Evolutionary conservation across 2,797 vertebrate genomes (phyloP).

Genomic region (Microctenopoma lineatum): DNA sequence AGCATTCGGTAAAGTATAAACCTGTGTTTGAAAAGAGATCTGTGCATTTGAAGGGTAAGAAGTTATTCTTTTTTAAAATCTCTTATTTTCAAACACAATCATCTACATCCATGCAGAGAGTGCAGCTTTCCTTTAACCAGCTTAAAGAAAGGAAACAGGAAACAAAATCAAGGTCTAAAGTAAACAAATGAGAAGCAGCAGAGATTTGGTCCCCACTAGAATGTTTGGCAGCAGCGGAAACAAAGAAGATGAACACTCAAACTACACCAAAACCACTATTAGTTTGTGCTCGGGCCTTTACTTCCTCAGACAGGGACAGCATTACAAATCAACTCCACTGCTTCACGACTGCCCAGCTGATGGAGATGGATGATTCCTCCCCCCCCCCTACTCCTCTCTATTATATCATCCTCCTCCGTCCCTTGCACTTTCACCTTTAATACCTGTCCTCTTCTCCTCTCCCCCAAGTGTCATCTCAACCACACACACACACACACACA

Average conservation of each 20-base stretch:
- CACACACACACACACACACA: slow-evolving; percentile 3
- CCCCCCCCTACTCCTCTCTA: slow-evolving; percentile 4
- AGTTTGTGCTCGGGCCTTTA: slow-evolving; percentile 32
- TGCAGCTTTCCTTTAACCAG: background rate
- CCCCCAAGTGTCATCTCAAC: background rate
- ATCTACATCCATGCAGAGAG: slow-evolving; percentile 8
- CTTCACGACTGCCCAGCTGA: slow-evolving; percentile 39
- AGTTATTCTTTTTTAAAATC: background rate
- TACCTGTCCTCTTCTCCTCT: slow-evolving; percentile 20
- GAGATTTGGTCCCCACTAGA: slow-evolving; percentile 19
- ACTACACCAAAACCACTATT: slow-evolving; percentile 25
- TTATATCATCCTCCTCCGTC: slow-evolving; percentile 22
- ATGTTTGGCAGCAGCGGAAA: slow-evolving; percentile 9
- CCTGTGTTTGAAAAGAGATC: background rate
- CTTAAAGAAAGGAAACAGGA: slow-evolving; percentile 1
- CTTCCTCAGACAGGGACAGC: slow-evolving; percentile 36
- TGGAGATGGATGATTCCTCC: slow-evolving; percentile 57
- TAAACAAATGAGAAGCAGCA: slow-evolving; percentile 22
- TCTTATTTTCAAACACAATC: background rate
- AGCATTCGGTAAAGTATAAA: background rate
- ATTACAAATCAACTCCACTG: slow-evolving; percentile 49
- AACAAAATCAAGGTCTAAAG: slow-evolving; percentile 11
- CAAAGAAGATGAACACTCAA: slow-evolving; percentile 19
- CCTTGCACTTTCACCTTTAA: slow-evolving; percentile 46
- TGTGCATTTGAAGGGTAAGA: background rate